Conservation (phyloP, 2,797 vertebrate species). For the Philypnodon macrostomus region DNA sequence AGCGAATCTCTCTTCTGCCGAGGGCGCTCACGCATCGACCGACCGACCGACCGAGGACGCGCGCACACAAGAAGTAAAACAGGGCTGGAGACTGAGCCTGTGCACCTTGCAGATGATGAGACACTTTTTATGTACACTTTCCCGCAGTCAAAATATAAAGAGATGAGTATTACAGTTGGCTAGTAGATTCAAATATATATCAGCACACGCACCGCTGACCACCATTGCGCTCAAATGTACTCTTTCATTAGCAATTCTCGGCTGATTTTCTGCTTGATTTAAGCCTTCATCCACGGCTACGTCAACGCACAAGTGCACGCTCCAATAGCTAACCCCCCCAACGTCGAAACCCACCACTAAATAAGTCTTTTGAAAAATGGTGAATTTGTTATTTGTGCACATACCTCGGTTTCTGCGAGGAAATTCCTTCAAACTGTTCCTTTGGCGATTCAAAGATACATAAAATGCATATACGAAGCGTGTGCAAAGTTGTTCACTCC, state of each 20-base stretch:
- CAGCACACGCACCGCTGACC: conserved; percentile 15
- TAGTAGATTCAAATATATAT: not conserved
- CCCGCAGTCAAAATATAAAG: not conserved
- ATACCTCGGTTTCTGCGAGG: not conserved
- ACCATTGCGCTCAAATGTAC: conserved; percentile 2
- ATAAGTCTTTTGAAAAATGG: conserved; percentile 13
- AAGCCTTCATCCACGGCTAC: conserved; percentile 25
- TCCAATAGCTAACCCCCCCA: conserved; percentile 17
- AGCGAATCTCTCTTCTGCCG: conserved; percentile 11
- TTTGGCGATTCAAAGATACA: not conserved
- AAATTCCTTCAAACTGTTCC: not conserved
- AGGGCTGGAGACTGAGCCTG: not conserved
- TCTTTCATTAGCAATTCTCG: conserved; percentile 30
- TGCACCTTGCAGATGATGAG: conserved; percentile 14
- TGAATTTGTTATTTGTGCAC: not conserved
- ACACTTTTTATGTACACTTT: conserved; percentile 1
- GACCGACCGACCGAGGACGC: too few species aligned
- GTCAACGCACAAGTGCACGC: conserved; percentile 31
- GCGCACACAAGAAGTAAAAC: conserved; percentile 13
- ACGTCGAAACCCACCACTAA: conserved; percentile 14
- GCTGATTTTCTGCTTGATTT: conserved; percentile 39
- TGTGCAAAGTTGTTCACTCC: conserved; percentile 42
- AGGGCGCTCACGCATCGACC: conserved; percentile 9
- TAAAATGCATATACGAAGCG: not conserved
- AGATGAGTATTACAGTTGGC: conserved; percentile 7